These are phyloP conservation scores for Agrochola lota DNA, from an alignment of 2,888 invertebrate genomes.

Conservation along the genomic window DNA sequence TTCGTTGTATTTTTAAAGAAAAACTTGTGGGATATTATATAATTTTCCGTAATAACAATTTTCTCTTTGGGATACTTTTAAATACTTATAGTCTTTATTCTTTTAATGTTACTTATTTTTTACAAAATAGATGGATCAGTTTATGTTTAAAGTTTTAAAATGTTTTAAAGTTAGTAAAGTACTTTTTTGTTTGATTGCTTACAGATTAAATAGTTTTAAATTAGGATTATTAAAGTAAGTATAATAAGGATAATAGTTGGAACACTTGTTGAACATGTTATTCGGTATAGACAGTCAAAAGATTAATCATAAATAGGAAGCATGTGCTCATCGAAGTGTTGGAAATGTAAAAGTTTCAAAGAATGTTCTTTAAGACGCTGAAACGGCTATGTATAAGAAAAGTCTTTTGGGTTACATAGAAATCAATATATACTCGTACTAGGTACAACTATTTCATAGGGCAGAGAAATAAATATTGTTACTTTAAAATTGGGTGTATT, in stretches of 20 bases:
- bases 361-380: slow-evolving; percentile 1
- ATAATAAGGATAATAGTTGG: not conserved
- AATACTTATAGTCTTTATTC: slow-evolving; percentile 14
- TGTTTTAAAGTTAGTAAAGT: slow-evolving; percentile 2
- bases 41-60: not conserved
- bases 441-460: not conserved
- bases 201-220: not conserved
- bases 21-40: not conserved
- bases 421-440: not conserved
- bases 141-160: not conserved
- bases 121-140: not conserved
- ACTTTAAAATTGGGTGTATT: not conserved
- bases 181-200: not conserved
- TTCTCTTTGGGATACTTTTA: not conserved
- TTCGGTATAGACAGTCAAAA: not conserved
- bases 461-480: not conserved
- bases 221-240: not conserved
- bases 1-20: slow-evolving; percentile 61
- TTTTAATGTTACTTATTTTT: slow-evolving; percentile 11
- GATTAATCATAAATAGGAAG: slow-evolving; percentile 3
- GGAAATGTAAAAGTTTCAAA: slow-evolving; percentile 16
- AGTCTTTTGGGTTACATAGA: not conserved
- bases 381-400: not conserved
- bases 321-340: not conserved
- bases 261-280: not conserved